Percentiles rank a stretch among this genome's conserved stretches.
Conservation (phyloP, 2,113 vertebrate genomes). For the Oxyruncus cristatus region DNA sequence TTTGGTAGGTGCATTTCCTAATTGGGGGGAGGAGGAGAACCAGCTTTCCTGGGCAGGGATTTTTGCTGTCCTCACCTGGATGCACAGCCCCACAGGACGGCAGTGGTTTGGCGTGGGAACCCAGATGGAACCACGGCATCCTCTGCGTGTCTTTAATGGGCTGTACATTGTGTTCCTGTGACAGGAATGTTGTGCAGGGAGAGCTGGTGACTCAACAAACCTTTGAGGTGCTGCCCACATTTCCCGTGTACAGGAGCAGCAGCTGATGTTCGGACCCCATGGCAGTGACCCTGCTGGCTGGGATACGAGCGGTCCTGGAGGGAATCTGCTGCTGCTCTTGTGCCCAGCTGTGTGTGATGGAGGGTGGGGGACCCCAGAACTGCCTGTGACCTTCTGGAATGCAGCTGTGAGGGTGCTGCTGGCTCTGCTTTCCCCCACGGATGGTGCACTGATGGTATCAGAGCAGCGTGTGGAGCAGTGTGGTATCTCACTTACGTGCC, state of each 20-base stretch:
- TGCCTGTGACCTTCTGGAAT: background rate
- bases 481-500: background rate
- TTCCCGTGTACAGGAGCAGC: background rate
- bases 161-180: background rate
- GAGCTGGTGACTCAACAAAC: background rate
- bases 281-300: background rate
- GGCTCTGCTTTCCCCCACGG: background rate
- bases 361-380: background rate
- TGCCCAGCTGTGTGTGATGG: background rate
- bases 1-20: conserved; percentile 70
- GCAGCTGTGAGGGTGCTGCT: background rate
- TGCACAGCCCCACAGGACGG: background rate
- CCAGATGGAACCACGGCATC: rapidly evolving
- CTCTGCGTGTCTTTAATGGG: background rate
- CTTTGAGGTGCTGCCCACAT: background rate
- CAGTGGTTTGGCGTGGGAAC: background rate
- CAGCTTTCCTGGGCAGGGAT: background rate
- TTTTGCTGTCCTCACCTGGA: background rate
- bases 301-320: rapidly evolving
- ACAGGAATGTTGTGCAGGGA: background rate
- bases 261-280: background rate
- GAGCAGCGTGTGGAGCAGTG: background rate
- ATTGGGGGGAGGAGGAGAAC: background rate
- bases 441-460: background rate
- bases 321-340: background rate